Evolutionary conservation across 2,113 vertebrate genomes (phyloP).

Genomic region (Vicugna pacos): DNA sequence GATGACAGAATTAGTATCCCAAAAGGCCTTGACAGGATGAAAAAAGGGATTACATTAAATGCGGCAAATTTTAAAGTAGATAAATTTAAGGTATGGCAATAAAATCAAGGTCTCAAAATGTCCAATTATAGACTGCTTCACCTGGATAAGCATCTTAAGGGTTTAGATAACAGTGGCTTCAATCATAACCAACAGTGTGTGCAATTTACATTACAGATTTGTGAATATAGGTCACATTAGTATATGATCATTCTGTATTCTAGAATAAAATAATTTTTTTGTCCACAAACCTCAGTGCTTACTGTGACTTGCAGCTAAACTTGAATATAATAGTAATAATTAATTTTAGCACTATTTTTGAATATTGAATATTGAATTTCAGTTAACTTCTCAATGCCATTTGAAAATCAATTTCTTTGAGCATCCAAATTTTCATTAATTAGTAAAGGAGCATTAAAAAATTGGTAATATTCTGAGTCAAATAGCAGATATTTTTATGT

Average conservation of each 20-base stretch:
- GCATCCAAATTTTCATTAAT: neutral
- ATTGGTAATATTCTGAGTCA: neutral
- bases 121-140: neutral
- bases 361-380: neutral
- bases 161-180: neutral
- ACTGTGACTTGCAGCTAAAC: neutral
- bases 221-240: neutral
- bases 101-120: neutral
- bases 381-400: neutral
- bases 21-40: neutral
- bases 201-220: neutral
- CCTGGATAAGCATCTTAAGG: neutral
- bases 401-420: neutral
- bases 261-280: neutral
- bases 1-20: neutral
- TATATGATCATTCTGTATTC: neutral
- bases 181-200: neutral
- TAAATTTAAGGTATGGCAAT: neutral
- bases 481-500: neutral
- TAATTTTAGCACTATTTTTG: neutral
- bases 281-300: neutral
- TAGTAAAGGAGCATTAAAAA: neutral
- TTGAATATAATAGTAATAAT: neutral
- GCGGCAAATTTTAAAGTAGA: neutral
- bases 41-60: neutral